A percentile compares a stretch with the other conserved stretches of the same genome.
phyloP scores from a whole-genome alignment of 2,888 invertebrate genomes.

The Poecilobothrus nobilitatus region DNA sequence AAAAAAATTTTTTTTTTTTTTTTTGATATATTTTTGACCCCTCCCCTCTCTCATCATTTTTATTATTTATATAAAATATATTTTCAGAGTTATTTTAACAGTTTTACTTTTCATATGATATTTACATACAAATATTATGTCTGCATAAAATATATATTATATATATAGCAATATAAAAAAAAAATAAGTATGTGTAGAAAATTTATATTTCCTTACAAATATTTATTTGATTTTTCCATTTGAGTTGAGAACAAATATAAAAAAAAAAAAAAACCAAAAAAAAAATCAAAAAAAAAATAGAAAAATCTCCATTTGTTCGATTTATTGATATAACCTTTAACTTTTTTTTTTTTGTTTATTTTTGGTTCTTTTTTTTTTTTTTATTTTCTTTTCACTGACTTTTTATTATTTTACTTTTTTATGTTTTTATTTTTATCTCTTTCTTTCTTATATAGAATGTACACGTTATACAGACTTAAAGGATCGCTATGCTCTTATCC shows the following conservation, averaged over 20 bases:
- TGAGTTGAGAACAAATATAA: constrained; percentile 14
- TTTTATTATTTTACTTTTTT: constrained; percentile 16
- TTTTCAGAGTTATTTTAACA: background rate
- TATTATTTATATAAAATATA: background rate
- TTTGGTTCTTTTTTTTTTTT: background rate
- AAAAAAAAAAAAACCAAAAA: constrained; percentile 21
- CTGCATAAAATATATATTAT: background rate
- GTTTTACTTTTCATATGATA: background rate
- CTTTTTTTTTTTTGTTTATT: constrained; percentile 21
- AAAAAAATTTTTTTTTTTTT: no score
- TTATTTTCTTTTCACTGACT: constrained; percentile 13
- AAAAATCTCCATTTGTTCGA: constrained; percentile 22
- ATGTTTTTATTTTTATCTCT: constrained; percentile 22
- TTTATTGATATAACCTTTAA: constrained; percentile 25
- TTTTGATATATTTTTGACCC: no score
- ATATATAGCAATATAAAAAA: no score
- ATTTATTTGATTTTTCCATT: constrained; percentile 6
- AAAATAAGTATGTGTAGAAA: no score
- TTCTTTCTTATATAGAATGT: background rate
- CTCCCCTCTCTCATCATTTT: no score
- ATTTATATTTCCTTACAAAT: constrained; percentile 4
- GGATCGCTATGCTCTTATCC: constrained; percentile 30
- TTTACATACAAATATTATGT: background rate
- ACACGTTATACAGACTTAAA: constrained; percentile 23
- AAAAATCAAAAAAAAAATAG: background rate